These are phyloP conservation scores for Coracias cyanogaster DNA, from an alignment of 2,797 vertebrate genomes.

Conservation along the genomic window DNA sequence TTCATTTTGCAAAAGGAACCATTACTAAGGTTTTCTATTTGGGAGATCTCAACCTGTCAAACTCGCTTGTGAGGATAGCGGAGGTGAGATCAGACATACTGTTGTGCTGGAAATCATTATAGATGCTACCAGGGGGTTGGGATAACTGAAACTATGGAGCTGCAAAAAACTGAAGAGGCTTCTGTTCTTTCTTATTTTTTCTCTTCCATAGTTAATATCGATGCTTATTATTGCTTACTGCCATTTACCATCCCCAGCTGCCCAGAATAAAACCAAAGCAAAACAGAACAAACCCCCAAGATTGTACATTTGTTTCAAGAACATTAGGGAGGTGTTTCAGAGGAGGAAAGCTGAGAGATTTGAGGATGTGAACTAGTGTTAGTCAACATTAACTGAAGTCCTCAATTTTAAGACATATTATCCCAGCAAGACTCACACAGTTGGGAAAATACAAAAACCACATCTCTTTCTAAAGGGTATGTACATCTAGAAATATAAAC, in stretches of 20 bases:
- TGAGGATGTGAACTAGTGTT: not conserved
- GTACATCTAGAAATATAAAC: not conserved
- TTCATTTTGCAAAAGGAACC: not conserved
- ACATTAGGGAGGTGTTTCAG: not conserved
- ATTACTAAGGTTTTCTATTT: not conserved
- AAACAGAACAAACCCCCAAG: not conserved
- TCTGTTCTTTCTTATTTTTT: not conserved
- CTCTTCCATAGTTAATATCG: not conserved
- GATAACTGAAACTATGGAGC: not conserved
- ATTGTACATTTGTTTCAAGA: not conserved
- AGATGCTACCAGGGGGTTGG: not conserved
- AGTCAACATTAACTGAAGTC: not conserved
- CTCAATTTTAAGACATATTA: not conserved
- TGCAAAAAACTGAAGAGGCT: not conserved
- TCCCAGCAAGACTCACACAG: not conserved
- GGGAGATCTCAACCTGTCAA: not conserved
- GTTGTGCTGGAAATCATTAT: fast-evolving
- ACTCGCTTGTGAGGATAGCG: not conserved
- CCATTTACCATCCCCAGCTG: not conserved
- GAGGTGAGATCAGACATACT: not conserved
- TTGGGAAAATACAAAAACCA: not conserved
- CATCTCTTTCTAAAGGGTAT: not conserved
- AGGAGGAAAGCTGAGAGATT: not conserved
- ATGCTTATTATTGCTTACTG: not conserved
- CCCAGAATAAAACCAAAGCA: not conserved